phyloP scores from a whole-genome alignment of 2,888 invertebrate species.

The Agrotis exclamationis region DNA sequence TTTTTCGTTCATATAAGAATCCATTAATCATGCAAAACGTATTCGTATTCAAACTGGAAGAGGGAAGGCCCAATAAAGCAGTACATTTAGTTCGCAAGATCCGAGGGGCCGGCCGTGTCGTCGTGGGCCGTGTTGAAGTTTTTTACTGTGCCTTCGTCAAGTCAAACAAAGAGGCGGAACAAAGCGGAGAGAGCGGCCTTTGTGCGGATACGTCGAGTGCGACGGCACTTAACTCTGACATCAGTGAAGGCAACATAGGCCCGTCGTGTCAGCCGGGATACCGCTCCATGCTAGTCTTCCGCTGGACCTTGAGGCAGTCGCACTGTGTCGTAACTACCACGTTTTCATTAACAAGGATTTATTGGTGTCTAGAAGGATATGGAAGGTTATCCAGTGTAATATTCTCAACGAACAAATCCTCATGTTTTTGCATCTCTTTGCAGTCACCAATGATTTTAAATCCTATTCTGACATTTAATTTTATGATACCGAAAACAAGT shows the following conservation, averaged over 20 bases:
- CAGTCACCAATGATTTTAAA: background rate
- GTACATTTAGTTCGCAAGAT: slow-evolving; percentile 69
- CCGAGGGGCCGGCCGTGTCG: slow-evolving; percentile 65
- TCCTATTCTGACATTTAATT: background rate
- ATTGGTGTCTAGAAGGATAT: slow-evolving; percentile 18
- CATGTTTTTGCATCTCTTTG: background rate
- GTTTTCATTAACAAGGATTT: slow-evolving; percentile 31
- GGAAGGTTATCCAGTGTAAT: slow-evolving; percentile 8
- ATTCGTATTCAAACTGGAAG: slow-evolving; percentile 44
- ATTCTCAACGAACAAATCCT: background rate
- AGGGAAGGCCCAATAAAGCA: slow-evolving; percentile 69
- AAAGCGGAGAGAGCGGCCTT: slow-evolving; percentile 89
- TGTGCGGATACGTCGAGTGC: slow-evolving; percentile 84
- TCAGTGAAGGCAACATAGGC: slow-evolving; percentile 76
- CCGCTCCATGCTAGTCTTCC: slow-evolving; percentile 53
- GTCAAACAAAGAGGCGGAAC: slow-evolving; percentile 89
- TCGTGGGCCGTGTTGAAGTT: slow-evolving; percentile 76
- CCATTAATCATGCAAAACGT: slow-evolving; percentile 48
- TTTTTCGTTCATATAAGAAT: slow-evolving; percentile 38
- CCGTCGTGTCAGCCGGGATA: slow-evolving; percentile 60
- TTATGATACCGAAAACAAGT: slow-evolving; percentile 27
- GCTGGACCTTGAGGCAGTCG: slow-evolving; percentile 47
- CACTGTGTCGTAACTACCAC: slow-evolving; percentile 20
- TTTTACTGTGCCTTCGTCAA: slow-evolving; percentile 83
- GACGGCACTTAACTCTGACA: slow-evolving; percentile 87